phyloP scores from a whole-genome alignment of 2,888 invertebrate species.

The Zhuqinia jingwanae region DNA sequence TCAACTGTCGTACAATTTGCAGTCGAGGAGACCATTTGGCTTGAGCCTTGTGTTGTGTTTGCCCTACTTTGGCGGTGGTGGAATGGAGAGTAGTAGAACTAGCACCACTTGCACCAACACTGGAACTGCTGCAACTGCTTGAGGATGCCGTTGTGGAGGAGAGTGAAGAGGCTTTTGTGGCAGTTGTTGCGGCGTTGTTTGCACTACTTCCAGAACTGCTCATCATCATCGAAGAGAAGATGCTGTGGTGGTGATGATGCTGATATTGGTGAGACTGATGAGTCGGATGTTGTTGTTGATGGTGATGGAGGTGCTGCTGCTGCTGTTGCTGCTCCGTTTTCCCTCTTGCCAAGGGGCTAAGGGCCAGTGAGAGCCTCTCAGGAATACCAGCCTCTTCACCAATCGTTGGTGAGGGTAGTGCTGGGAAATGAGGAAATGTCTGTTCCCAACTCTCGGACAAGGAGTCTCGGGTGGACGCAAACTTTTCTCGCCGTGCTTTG shows the following conservation, averaged over 20 bases:
- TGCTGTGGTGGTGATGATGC: conserved; percentile 28
- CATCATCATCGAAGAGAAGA: conserved; percentile 36
- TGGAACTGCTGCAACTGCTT: conserved; percentile 14
- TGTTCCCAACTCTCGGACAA: conserved; percentile 75
- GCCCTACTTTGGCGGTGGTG: neutral
- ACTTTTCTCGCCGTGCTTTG: conserved; percentile 74
- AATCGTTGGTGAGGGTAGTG: conserved; percentile 76
- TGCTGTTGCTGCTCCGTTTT: neutral
- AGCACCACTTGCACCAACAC: conserved; percentile 3
- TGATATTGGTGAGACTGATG: conserved; percentile 34
- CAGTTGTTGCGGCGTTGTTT: conserved; percentile 17
- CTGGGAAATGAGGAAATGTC: conserved; percentile 67
- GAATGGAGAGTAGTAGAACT: neutral
- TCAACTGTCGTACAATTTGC: conserved; percentile 66
- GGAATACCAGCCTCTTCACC: conserved; percentile 70
- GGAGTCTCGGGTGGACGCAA: conserved; percentile 74
- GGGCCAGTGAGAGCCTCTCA: conserved; percentile 62
- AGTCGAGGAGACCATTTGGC: conserved; percentile 62
- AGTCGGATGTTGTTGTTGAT: neutral
- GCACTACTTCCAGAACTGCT: conserved; percentile 13
- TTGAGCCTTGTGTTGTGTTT: conserved; percentile 45
- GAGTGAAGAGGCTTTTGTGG: conserved; percentile 35
- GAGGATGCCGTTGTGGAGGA: conserved; percentile 23
- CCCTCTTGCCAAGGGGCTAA: conserved; percentile 60
- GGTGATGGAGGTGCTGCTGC: neutral